Conservation (phyloP, 2,113 vertebrate species). For the Coptodon rendalli region DNA sequence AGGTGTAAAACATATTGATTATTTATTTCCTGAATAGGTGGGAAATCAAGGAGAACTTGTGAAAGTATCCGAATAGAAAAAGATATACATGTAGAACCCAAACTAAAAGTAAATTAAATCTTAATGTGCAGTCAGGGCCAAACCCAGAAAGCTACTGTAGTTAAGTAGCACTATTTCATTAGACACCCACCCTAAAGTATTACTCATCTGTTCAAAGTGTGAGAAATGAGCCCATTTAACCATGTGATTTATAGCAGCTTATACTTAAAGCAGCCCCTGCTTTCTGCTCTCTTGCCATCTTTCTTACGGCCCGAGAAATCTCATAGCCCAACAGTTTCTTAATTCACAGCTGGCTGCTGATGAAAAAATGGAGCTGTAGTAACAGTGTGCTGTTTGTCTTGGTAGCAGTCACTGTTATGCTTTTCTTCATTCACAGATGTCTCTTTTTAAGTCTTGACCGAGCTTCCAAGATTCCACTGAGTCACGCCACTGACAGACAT, state of each 20-base stretch:
- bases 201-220: not conserved
- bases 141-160: not conserved
- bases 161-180: not conserved
- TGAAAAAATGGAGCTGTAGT: slow-evolving; percentile 27
- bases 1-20: not conserved
- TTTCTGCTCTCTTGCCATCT: not conserved
- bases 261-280: not conserved
- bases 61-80: not conserved
- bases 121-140: not conserved
- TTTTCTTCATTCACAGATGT: slow-evolving; percentile 48
- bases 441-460: slow-evolving; percentile 43
- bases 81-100: not conserved
- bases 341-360: slow-evolving; percentile 39
- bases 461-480: slow-evolving; percentile 22
- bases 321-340: slow-evolving; percentile 25
- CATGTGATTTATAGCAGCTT: not conserved
- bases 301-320: not conserved
- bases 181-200: not conserved
- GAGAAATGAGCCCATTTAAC: not conserved
- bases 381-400: slow-evolving; percentile 52
- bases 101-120: not conserved
- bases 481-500: slow-evolving; percentile 10
- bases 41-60: not conserved
- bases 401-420: slow-evolving; percentile 38
- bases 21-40: not conserved